Percentiles rank a stretch among this genome's conserved stretches.
Evolutionary conservation across 2,888 invertebrate species (phyloP).

Genomic region (Cephalotes varians): DNA sequence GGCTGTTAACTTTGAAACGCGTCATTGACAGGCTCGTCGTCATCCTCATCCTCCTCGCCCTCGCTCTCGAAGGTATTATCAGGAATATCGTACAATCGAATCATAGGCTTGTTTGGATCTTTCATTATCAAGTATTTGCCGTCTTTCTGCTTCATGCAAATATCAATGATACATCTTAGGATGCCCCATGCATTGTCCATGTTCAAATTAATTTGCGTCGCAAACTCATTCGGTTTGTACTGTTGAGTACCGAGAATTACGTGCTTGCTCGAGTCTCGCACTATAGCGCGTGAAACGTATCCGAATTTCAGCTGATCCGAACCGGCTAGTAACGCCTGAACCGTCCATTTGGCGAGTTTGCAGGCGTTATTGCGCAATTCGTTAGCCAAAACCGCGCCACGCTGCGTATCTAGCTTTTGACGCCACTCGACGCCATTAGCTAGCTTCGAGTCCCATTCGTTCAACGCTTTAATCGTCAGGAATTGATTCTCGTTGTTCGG

Average conservation of each 20-base stretch:
- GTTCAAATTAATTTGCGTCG: slow-evolving; percentile 98
- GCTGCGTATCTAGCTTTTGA: slow-evolving; percentile 98
- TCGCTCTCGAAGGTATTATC: slow-evolving; percentile 99
- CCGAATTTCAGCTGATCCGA: slow-evolving; percentile 99
- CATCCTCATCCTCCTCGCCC: slow-evolving; percentile 95
- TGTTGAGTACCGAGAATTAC: slow-evolving; percentile 99
- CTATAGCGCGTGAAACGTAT: slow-evolving; percentile 98
- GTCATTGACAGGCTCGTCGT: slow-evolving; percentile 87
- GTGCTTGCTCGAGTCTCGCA: slow-evolving; percentile 97
- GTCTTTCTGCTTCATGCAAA: slow-evolving; percentile 98
- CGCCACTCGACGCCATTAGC: slow-evolving; percentile 99
- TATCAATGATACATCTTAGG: slow-evolving; percentile 98
- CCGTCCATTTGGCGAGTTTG: slow-evolving; percentile 99
- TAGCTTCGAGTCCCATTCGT: slow-evolving; percentile 99
- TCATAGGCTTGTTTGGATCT: slow-evolving; percentile 99
- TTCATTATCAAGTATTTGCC: slow-evolving; percentile 99
- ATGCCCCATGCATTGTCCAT: slow-evolving; percentile 99
- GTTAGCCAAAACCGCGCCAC: slow-evolving; percentile 99
- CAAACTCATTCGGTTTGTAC: slow-evolving; percentile 99
- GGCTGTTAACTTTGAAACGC: slow-evolving; percentile 82
- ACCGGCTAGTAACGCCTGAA: slow-evolving; percentile 96
- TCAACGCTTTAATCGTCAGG: slow-evolving; percentile 98
- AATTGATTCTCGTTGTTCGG: slow-evolving; percentile 96
- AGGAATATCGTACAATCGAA: slow-evolving; percentile 98
- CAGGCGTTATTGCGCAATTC: slow-evolving; percentile 99